Evolutionary conservation across 2,113 vertebrate species (phyloP), one percentile per base, ranked within the genome.

Genomic region (Scomber japonicus): DNA sequence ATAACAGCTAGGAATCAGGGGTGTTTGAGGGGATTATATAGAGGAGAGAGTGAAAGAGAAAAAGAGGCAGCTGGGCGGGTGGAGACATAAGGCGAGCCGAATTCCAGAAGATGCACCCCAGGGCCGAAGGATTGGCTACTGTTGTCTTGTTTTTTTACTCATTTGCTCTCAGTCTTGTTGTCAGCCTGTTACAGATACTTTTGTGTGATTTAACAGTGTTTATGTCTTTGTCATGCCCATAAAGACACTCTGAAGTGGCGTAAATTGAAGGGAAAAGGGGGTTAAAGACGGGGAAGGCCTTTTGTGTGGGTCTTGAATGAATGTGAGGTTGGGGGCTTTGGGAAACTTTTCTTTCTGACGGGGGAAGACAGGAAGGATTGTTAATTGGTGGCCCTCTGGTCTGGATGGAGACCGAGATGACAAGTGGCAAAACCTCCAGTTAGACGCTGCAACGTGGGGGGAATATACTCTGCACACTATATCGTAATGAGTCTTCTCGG

Each of bases 1-100:
- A 78, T 80, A 86, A 83, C 78, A 87, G 79, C 63, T 0, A 71
- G 76, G 79, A 82, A 80, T 45, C 40, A 84, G 49, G 35, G 55
- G 57, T 68, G 63, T 71, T 77, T 75, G 72, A 81, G 62, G 55
- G 83, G 70, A 84, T 90, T 86, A 81, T 73, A 83, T 27, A 17
- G 72, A 80, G 19, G 59, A 67, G 64, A 69, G 53, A 56, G 62
- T 49, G 60, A 55, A 74, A 77, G 50, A 74, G 53, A 54, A 46
- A 65, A n/a, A 50, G 13, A 65, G 15, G 66, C 50, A 64, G 55
- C 24, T 27, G 67, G 61, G 35, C 1, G 17, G 67, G 44, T 27
- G 49, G 73, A 73, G 75, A 89, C 66, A 71, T 78, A 60, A 73
- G 73, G 73, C 21, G 2, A 80, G 75, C 76, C 3, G 0, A 72